These are phyloP conservation scores for Cerastoderma edule DNA, from an alignment of 2,888 invertebrate genomes.

Conservation along the genomic window DNA sequence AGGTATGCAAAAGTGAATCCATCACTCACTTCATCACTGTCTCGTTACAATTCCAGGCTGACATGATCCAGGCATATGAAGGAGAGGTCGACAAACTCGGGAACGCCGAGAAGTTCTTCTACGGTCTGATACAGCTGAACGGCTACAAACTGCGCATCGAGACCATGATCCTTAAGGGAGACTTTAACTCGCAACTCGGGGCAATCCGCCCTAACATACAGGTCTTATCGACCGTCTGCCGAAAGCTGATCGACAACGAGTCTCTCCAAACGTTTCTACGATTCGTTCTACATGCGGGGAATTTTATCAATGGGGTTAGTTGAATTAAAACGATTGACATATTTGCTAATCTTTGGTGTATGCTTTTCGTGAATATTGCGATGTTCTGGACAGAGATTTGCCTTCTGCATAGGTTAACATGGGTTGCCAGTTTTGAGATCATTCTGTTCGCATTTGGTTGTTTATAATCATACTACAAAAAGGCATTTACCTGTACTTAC, in stretches of 20 bases:
- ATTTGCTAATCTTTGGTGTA: no score
- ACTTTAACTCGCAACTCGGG: slow-evolving; percentile 94
- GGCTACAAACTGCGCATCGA: slow-evolving; percentile 96
- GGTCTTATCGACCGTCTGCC: slow-evolving; percentile 94
- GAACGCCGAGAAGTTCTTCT: slow-evolving; percentile 85
- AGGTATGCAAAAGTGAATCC: no score
- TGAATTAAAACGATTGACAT: no score
- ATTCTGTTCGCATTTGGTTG: no score
- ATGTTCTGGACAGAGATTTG: no score
- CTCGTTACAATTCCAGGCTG: slow-evolving; percentile 72
- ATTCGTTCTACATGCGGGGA: slow-evolving; percentile 97
- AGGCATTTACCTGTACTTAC: no score
- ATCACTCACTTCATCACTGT: no score
- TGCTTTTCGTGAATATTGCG: no score
- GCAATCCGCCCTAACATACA: slow-evolving; percentile 96
- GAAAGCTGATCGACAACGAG: slow-evolving; percentile 88
- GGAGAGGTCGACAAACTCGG: slow-evolving; percentile 84
- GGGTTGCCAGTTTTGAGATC: no score
- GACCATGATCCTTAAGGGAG: slow-evolving; percentile 97
- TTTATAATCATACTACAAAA: no score
- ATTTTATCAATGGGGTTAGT: slow-evolving; percentile 95
- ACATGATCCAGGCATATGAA: slow-evolving; percentile 81
- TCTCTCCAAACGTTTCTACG: slow-evolving; percentile 94
- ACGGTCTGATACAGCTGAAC: slow-evolving; percentile 82
- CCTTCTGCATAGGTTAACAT: no score